Evolutionary conservation across 2,797 vertebrate genomes (phyloP).

Genomic region (Ptychadena robeensis): DNA sequence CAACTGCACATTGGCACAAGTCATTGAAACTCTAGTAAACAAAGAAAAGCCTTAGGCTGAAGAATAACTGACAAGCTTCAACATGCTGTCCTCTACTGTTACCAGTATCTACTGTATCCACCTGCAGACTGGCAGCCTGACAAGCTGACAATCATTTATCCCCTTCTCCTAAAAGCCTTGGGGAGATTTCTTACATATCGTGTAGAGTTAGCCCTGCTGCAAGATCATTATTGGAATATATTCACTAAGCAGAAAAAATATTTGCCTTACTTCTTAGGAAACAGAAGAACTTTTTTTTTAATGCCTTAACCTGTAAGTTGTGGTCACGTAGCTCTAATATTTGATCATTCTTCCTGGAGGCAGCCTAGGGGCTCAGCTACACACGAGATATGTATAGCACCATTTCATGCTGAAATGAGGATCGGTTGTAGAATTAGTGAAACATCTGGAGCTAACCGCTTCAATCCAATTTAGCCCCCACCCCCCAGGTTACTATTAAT

Average conservation of each 20-base stretch:
- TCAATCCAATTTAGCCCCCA: too few relatives aligned
- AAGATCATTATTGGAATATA: not conserved
- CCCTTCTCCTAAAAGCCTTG: constrained; percentile 14
- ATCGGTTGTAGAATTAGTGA: too few relatives aligned
- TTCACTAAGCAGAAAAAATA: not conserved
- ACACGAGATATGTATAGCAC: not conserved
- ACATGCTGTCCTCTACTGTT: constrained; percentile 68
- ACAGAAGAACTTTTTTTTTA: not conserved
- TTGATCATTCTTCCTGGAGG: not conserved
- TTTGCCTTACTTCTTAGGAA: not conserved
- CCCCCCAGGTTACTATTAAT: too few relatives aligned
- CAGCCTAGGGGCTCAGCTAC: not conserved
- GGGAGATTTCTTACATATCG: constrained; percentile 31
- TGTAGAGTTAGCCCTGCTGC: constrained; percentile 11
- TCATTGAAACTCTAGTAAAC: constrained; percentile 59
- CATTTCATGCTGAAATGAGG: too few relatives aligned
- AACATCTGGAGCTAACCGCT: too few relatives aligned
- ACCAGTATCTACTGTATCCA: constrained; percentile 69
- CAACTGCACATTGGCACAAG: constrained; percentile 54
- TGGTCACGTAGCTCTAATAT: not conserved
- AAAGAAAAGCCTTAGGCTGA: constrained; percentile 62
- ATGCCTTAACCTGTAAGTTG: not conserved
- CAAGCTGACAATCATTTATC: constrained; percentile 61
- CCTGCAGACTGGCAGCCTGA: constrained; percentile 75
- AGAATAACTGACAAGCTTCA: constrained; percentile 70